Evolutionary conservation across 2,888 invertebrate species (phyloP).

Genomic region (Oconnorella tubifera): DNA sequence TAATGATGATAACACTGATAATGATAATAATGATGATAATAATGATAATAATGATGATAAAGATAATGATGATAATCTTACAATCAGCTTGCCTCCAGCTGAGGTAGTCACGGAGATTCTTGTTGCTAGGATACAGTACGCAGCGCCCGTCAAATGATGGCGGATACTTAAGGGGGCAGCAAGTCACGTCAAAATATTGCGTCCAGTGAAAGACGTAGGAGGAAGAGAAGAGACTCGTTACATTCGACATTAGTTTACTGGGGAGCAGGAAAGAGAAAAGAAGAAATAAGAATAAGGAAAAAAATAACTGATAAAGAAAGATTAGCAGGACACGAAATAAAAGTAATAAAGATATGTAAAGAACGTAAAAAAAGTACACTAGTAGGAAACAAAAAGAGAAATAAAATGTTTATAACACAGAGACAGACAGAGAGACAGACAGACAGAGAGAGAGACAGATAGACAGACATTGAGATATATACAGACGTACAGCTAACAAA

Average conservation of each 20-base stretch:
- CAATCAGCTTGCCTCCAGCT: conserved; percentile 57
- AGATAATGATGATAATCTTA: conserved; percentile 36
- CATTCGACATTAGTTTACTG: conserved; percentile 77
- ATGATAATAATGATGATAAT: too few species aligned
- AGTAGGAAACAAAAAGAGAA: background rate
- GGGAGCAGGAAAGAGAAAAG: background rate
- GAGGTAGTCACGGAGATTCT: conserved; percentile 66
- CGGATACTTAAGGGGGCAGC: conserved; percentile 73
- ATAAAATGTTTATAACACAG: background rate
- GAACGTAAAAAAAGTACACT: background rate
- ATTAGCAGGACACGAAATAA: too few species aligned
- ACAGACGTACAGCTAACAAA: too few species aligned
- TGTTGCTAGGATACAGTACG: conserved; percentile 80
- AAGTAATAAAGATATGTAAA: too few species aligned
- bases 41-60: too few species aligned
- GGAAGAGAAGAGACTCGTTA: conserved; percentile 83
- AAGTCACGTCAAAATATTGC: conserved; percentile 69
- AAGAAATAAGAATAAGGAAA: background rate
- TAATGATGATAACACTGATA: too few species aligned
- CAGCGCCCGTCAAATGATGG: conserved; percentile 90
- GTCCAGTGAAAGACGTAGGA: conserved; percentile 84
- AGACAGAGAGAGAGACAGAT: conserved; percentile 8
- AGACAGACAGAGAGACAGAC: background rate
- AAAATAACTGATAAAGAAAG: too few species aligned
- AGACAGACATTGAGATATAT: too few species aligned